phyloP scores from a whole-genome alignment of 2,888 invertebrate species.

The Mesorhabditis spiculigera region DNA sequence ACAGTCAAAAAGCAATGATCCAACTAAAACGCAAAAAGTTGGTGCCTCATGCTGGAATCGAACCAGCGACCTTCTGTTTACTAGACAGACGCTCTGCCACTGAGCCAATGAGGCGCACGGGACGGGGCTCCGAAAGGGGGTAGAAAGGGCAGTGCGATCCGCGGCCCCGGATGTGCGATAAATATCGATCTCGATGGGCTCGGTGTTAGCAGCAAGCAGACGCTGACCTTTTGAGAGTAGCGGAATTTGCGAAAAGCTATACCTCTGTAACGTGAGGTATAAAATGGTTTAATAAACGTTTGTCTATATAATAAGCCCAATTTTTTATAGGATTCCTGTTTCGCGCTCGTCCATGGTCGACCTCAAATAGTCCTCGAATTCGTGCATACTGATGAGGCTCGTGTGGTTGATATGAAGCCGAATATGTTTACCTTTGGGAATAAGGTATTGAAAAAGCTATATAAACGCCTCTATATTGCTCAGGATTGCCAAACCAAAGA shows the following conservation, averaged over 20 bases:
- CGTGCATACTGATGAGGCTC: neutral
- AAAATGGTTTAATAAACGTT: no score
- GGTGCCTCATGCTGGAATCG: slow-evolving; percentile 57
- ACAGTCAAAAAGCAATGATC: no score
- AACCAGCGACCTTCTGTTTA: slow-evolving; percentile 58
- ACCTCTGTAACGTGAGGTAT: no score
- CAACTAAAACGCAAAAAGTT: neutral
- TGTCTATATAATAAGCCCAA: neutral
- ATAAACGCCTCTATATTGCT: neutral
- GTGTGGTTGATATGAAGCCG: neutral
- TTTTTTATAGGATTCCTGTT: slow-evolving; percentile 26
- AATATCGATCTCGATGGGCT: no score
- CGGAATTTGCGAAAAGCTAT: no score
- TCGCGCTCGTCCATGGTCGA: slow-evolving; percentile 26
- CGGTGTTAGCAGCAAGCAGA: no score
- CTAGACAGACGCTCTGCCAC: slow-evolving; percentile 58
- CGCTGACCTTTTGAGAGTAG: no score
- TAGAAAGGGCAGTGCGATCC: no score
- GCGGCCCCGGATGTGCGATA: no score
- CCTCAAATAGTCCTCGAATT: slow-evolving; percentile 24
- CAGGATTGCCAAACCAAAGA: neutral
- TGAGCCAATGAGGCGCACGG: slow-evolving; percentile 53
- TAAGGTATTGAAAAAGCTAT: neutral
- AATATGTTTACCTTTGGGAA: neutral
- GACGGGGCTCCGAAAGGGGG: neutral